phyloP scores from a whole-genome alignment of 2,888 invertebrate genomes.

The Drosophila austrosaltans region DNA sequence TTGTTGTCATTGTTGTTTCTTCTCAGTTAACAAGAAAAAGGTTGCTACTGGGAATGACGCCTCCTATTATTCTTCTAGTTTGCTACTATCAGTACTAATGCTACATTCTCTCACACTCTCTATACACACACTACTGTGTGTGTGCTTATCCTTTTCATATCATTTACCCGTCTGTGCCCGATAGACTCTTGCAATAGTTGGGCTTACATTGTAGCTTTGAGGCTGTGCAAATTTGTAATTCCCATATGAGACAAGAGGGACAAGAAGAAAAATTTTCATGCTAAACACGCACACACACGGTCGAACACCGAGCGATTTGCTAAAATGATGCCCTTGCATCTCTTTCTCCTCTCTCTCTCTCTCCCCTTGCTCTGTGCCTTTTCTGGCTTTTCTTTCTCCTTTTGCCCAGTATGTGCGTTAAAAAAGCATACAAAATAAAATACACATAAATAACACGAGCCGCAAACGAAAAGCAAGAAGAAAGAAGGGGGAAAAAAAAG shows the following conservation, averaged over 20 bases:
- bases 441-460: conserved; percentile 72
- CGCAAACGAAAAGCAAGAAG: conserved; percentile 35
- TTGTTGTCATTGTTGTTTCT: background rate
- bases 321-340: conserved; percentile 8
- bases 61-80: background rate
- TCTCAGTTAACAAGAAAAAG: conserved; percentile 3
- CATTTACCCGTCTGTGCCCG: background rate
- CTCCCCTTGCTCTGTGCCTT: conserved; percentile 31
- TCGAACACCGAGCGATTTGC: conserved; percentile 67
- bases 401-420: conserved; percentile 27
- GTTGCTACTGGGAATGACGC: background rate
- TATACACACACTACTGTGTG: background rate
- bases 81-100: background rate
- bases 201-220: conserved; percentile 20
- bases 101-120: background rate
- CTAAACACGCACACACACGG: conserved; percentile 55
- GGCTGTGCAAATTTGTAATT: conserved; percentile 54
- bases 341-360: conserved; percentile 30
- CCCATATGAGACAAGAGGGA: conserved; percentile 50
- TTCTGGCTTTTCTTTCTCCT: conserved; percentile 18
- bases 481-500: conserved; percentile 30
- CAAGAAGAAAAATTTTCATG: conserved; percentile 59
- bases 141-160: background rate
- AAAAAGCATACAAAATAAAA: conserved; percentile 63
- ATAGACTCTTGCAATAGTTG: conserved; percentile 10